Percentiles rank a stretch among this genome's conserved stretches.
Evolutionary conservation across 2,113 vertebrate species (phyloP).

Genomic region (Cryptomyrus ogoouensis): DNA sequence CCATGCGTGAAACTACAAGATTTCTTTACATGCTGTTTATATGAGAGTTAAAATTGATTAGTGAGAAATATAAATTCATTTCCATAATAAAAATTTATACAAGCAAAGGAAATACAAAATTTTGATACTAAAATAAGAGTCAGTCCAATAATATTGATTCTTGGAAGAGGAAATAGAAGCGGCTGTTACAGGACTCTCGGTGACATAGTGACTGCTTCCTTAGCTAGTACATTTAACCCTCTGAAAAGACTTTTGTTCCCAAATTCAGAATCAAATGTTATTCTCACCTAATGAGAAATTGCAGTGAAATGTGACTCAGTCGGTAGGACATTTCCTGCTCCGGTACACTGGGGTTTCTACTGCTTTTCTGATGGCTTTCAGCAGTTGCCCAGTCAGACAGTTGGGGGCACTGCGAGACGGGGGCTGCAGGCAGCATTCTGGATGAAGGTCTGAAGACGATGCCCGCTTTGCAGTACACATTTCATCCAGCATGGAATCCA

Average conservation of each 20-base stretch:
- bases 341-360: conserved; percentile 19
- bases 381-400: conserved; percentile 45
- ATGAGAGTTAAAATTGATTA: background rate
- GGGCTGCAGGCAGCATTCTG: conserved; percentile 40
- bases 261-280: background rate
- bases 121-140: background rate
- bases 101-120: background rate
- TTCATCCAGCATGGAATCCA: conserved; percentile 28
- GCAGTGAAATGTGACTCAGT: conserved; percentile 24
- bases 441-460: background rate
- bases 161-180: background rate
- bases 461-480: conserved; percentile 31
- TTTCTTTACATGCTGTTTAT: background rate
- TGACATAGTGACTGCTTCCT: background rate
- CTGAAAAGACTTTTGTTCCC: background rate
- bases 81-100: background rate
- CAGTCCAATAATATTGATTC: background rate
- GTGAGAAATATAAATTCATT: background rate
- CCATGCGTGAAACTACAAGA: background rate
- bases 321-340: conserved; percentile 49
- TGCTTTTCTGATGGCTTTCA: conserved; percentile 42
- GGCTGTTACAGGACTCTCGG: background rate
- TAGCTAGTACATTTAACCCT: background rate
- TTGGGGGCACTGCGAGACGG: conserved; percentile 9
- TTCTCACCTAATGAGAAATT: background rate